These are phyloP conservation scores for Xyliphius kryptos DNA, from an alignment of 2,113 vertebrate species.

Conservation along the genomic window DNA sequence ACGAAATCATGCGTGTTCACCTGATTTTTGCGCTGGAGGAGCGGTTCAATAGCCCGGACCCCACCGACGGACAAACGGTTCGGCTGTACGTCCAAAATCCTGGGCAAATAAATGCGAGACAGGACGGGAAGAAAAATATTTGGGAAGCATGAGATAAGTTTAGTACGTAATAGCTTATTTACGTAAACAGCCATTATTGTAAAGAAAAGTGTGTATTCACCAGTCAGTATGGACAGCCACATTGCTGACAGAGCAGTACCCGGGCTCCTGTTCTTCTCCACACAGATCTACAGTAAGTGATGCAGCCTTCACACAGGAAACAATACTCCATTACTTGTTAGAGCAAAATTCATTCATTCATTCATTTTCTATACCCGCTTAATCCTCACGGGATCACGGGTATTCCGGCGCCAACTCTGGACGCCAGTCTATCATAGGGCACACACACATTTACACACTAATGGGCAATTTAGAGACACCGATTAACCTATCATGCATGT, in stretches of 20 bases:
- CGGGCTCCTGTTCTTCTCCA: slow-evolving; percentile 85
- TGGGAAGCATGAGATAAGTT: no score
- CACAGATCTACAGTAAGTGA: slow-evolving; percentile 92
- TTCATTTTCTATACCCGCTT: no score
- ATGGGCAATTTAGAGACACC: no score
- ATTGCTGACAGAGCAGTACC: slow-evolving; percentile 89
- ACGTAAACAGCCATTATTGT: no score
- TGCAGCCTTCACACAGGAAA: slow-evolving; percentile 68
- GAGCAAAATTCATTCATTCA: not conserved
- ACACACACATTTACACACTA: no score
- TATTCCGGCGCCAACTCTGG: no score
- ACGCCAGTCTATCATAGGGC: no score
- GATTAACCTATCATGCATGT: no score
- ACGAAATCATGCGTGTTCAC: slow-evolving; percentile 93
- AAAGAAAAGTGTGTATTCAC: slow-evolving; percentile 64
- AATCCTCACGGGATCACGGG: no score
- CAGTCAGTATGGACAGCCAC: slow-evolving; percentile 88
- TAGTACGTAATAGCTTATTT: no score
- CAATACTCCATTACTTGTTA: not conserved
- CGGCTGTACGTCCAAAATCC: slow-evolving; percentile 93
- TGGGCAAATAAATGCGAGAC: no score
- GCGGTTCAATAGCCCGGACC: slow-evolving; percentile 76
- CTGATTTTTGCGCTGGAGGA: slow-evolving; percentile 86
- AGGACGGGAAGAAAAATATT: no score
- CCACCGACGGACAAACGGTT: slow-evolving; percentile 90